A percentile compares a stretch with the other conserved stretches of the same genome.
Conservation (phyloP, 2,888 invertebrate species). For the Agriopis marginaria region DNA sequence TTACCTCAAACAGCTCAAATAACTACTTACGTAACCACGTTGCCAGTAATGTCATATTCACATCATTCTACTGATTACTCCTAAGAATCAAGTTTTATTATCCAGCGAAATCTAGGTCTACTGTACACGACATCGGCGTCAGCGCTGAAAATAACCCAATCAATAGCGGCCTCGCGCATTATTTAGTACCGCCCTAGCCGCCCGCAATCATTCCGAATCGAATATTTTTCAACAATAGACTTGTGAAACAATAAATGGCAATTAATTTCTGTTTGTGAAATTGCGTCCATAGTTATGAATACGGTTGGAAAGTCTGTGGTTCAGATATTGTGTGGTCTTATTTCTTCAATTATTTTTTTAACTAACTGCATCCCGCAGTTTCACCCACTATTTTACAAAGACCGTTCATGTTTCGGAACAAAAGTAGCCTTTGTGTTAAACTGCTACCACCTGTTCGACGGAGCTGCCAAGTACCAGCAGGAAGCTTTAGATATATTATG, state of each 20-base stretch:
- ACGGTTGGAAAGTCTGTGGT: neutral
- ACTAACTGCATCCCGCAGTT: too few relatives aligned
- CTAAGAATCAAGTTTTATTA: neutral
- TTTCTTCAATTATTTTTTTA: neutral
- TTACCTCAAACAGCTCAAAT: neutral
- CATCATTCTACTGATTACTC: neutral
- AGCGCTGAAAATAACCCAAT: conserved; percentile 71
- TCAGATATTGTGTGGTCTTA: neutral
- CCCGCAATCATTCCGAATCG: conserved; percentile 29
- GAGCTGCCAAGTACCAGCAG: too few relatives aligned
- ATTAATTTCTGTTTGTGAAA: conserved; percentile 24
- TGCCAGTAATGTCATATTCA: too few relatives aligned
- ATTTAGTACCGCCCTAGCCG: conserved; percentile 51
- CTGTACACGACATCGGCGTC: conserved; percentile 34
- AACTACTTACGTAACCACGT: too few relatives aligned
- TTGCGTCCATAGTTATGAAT: conserved; percentile 1
- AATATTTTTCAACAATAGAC: conserved; percentile 33
- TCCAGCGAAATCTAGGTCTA: conserved; percentile 10
- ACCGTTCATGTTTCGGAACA: too few relatives aligned
- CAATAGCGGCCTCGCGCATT: conserved; percentile 65
- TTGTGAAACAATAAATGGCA: conserved; percentile 26
- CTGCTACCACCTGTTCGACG: too few relatives aligned
- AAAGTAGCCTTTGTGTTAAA: too few relatives aligned
- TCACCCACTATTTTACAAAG: too few relatives aligned
- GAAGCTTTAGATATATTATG: too few relatives aligned